Evolutionary conservation across 2,888 invertebrate species (phyloP).

Genomic region (Siphonodentalium dalli): DNA sequence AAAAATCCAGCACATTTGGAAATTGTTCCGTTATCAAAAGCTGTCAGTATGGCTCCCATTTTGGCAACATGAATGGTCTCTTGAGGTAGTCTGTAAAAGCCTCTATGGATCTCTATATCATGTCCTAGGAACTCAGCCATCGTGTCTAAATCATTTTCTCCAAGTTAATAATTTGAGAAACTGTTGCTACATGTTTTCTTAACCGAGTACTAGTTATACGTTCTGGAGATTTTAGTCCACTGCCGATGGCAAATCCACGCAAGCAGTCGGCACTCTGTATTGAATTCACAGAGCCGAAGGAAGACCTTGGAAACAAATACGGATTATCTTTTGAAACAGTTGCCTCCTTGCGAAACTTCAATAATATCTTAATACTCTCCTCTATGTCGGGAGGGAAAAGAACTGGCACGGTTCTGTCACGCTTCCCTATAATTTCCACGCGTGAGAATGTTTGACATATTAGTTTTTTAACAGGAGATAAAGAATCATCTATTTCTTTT

Average conservation of each 20-base stretch:
- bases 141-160: too few species aligned
- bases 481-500: constrained; percentile 16
- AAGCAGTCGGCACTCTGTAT: constrained; percentile 19
- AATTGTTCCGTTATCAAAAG: constrained; percentile 20
- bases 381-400: constrained; percentile 15
- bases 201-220: too few species aligned
- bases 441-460: constrained; percentile 9
- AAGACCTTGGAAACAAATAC: constrained; percentile 25
- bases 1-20: constrained; percentile 8
- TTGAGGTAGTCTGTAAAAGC: constrained; percentile 20
- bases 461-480: constrained; percentile 15
- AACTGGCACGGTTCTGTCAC: constrained; percentile 17
- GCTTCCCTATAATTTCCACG: constrained; percentile 20
- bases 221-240: neutral
- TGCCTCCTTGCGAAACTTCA: constrained; percentile 18
- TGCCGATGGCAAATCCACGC: constrained; percentile 9
- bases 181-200: too few species aligned
- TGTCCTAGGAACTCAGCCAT: constrained; percentile 20
- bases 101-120: constrained; percentile 17
- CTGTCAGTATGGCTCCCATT: constrained; percentile 16
- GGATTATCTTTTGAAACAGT: constrained; percentile 16
- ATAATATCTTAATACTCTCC: constrained; percentile 17
- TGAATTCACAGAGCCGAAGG: constrained; percentile 13
- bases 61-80: constrained; percentile 18
- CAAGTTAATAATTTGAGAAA: too few species aligned